Base-by-base conservation (phyloP, 2,797 vertebrate genomes). In the Acanthopagrus latus region DNA sequence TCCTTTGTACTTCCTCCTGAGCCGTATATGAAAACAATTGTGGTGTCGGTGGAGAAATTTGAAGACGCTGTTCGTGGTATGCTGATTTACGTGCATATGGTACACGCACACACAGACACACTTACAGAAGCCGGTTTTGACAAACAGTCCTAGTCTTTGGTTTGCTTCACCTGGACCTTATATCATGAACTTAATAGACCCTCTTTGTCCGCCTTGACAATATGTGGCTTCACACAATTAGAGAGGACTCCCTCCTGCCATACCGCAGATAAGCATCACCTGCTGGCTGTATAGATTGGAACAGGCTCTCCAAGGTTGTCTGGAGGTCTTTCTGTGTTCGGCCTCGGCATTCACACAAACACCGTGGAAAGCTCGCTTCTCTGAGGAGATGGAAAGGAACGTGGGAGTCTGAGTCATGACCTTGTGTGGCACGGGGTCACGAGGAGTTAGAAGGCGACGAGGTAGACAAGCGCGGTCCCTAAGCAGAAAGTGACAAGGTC, bases 171-270 rank as follows among this genome's bases (percentile, higher is more conserved):
- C 62, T 83, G 77, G 62, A 81, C 87, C 83, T 86, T 82, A 90
- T 90, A 91, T 89, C 85, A 80, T 89, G 80, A 84, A 84, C 76
- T 78, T 93, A 92, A 94, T 93, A 89, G 90, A 89, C 74, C 78
- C 76, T 89, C 89, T 93, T 93, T 94, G 93, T 94, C 88, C 87
- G 65, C 79, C 48, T 25, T 91, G 91, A 95, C 93, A 93, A 93
- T 93, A 91, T 85, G 92, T 88, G 90, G 91, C 88, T 89, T 90
- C 82, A 89, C 87, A 93, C 92, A 94, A 93, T 93, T 93, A 92
- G 89, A 90, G 84, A 82, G 77, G 86, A 82, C 87, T 84, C 88
- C 68, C 90, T 91, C 76, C 88, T 92, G 90, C 89, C 81, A 78
- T 85, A 86, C 76, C 69, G 57, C 50, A 93, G 93, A 95, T 94